phyloP scores from a whole-genome alignment of 2,797 vertebrate genomes.

The Neomorphus geoffroyi region DNA sequence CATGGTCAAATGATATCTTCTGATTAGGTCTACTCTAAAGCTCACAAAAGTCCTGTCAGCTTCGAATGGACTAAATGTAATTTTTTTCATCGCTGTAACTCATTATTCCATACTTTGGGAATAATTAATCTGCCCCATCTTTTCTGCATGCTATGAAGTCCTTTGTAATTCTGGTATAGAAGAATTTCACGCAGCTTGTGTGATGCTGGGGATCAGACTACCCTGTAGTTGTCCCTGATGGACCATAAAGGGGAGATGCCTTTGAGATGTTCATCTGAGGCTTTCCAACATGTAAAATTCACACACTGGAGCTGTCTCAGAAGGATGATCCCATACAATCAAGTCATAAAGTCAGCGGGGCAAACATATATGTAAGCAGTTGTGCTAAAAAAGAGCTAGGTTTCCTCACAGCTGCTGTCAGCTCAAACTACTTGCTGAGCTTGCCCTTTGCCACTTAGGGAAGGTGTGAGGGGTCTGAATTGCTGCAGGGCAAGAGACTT shows the following conservation, averaged over 20 bases:
- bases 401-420: neutral
- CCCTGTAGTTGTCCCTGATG: neutral
- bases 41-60: neutral
- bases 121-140: neutral
- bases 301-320: neutral
- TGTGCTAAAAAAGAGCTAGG: neutral
- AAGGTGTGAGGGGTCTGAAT: neutral
- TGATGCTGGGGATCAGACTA: neutral
- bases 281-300: neutral
- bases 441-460: neutral
- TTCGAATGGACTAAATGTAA: neutral
- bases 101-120: neutral
- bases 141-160: neutral
- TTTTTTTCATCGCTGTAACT: neutral
- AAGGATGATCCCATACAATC: neutral
- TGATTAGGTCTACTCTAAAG: neutral
- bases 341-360: neutral
- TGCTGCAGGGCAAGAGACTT: neutral
- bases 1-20: neutral
- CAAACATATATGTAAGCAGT: neutral
- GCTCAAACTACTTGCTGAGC: neutral
- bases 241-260: neutral
- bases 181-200: neutral
- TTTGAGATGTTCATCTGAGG: neutral
- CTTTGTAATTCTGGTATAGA: neutral